Percentiles rank a stretch among this genome's conserved stretches.
Conservation (phyloP, 2,888 invertebrate species). For the Caenorhabditis panamensis region DNA sequence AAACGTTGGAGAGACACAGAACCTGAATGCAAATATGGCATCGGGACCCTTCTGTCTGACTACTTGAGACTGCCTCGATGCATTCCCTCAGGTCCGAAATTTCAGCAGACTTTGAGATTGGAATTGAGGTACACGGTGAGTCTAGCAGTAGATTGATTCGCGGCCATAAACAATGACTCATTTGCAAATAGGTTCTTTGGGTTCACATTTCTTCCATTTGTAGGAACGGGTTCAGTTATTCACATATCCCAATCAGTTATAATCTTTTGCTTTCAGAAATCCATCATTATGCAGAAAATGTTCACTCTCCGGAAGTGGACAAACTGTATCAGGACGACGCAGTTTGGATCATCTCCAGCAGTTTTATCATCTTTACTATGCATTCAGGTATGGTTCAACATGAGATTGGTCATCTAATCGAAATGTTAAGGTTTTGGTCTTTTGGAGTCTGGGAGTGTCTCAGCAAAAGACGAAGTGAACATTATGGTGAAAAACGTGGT, state of each 20-base stretch:
- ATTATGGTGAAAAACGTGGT: conserved; percentile 92
- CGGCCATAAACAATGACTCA: conserved; percentile 6
- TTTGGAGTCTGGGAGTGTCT: conserved; percentile 79
- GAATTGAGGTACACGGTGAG: conserved; percentile 41
- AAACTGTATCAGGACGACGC: conserved; percentile 78
- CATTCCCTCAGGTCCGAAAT: conserved; percentile 2
- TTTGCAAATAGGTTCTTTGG: conserved; percentile 9
- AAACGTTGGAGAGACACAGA: not conserved
- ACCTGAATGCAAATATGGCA: not conserved
- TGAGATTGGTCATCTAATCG: not conserved
- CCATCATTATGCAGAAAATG: conserved; percentile 67
- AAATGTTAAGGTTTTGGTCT: conserved; percentile 76
- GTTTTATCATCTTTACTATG: conserved; percentile 80
- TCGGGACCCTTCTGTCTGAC: conserved; percentile 1
- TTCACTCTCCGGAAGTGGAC: conserved; percentile 64
- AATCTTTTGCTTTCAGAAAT: conserved; percentile 63
- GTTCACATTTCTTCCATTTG: not conserved
- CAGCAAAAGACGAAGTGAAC: conserved; percentile 80
- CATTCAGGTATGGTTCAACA: conserved; percentile 73
- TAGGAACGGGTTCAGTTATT: conserved; percentile 1
- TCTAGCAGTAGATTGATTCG: not conserved
- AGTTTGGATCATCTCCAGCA: conserved; percentile 78
- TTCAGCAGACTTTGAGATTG: conserved; percentile 23
- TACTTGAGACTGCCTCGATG: conserved; percentile 10
- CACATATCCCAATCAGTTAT: not conserved